phyloP scores from a whole-genome alignment of 2,797 vertebrate species.

The Gallinago nigripennis region DNA sequence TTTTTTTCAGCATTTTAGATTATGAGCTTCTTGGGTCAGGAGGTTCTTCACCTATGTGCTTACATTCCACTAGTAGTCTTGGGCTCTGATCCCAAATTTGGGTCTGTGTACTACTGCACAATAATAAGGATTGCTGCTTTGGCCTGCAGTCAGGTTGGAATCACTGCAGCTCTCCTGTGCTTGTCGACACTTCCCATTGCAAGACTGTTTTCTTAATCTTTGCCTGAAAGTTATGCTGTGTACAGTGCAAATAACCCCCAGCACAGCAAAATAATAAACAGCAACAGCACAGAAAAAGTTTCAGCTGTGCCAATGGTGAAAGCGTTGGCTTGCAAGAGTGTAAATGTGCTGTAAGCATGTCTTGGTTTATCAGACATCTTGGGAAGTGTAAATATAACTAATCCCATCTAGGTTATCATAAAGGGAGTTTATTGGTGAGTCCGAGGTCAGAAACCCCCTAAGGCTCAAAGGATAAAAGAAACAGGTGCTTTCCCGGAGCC shows the following conservation, averaged over 20 bases:
- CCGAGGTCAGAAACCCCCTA: slow-evolving; percentile 30
- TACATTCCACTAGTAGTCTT: not conserved
- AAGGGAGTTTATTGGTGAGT: not conserved
- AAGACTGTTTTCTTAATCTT: not conserved
- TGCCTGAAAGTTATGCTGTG: not conserved
- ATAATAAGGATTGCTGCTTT: not conserved
- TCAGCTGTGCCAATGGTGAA: not conserved
- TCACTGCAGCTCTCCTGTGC: not conserved
- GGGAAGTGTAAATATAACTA: not conserved
- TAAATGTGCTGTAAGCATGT: not conserved
- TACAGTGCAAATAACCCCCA: not conserved
- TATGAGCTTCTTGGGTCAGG: not conserved
- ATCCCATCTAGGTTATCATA: not conserved
- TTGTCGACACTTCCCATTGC: not conserved
- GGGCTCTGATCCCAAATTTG: not conserved
- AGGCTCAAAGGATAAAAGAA: slow-evolving; percentile 27
- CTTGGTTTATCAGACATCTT: slow-evolving; percentile 21
- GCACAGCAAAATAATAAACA: not conserved
- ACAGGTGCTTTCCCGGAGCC: slow-evolving; percentile 33
- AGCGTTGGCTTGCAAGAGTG: not conserved
- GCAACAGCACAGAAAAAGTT: not conserved
- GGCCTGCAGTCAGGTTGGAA: not conserved
- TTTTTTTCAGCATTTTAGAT: not conserved
- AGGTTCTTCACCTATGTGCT: not conserved
- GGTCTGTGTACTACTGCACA: not conserved